Evolutionary conservation across 2,113 vertebrate species (phyloP).

Genomic region (Malaclemys terrapin): DNA sequence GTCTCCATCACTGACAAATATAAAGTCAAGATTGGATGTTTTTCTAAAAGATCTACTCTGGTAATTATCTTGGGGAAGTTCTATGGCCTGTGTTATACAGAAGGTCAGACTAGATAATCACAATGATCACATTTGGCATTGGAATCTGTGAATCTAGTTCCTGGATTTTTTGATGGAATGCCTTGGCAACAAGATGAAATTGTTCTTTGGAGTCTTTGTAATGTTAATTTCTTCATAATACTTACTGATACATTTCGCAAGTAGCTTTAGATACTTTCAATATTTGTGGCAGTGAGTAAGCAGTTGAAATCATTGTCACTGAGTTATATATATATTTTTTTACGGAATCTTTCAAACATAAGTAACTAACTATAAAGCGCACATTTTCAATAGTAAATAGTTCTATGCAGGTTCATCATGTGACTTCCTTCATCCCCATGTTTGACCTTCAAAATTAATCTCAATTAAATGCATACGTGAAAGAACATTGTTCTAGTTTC

Average conservation of each 20-base stretch:
- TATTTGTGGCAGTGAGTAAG: neutral
- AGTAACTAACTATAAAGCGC: neutral
- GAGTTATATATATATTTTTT: neutral
- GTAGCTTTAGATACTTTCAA: neutral
- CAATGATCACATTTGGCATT: neutral
- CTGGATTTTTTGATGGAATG: neutral
- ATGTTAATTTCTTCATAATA: neutral
- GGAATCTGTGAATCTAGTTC: neutral
- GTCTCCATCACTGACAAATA: neutral
- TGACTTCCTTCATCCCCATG: neutral
- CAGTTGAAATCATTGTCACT: neutral
- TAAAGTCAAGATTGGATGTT: neutral
- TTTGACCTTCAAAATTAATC: slow-evolving; percentile 4
- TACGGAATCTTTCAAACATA: neutral
- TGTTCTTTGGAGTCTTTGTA: neutral
- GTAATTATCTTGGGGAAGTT: neutral
- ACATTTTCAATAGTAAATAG: neutral
- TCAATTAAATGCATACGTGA: neutral
- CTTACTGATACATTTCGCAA: neutral
- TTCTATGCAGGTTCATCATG: neutral
- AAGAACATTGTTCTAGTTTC: neutral
- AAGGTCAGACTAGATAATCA: neutral
- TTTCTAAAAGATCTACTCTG: neutral
- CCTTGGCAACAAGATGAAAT: neutral
- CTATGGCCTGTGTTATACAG: neutral